These are phyloP conservation scores for Synanthedon myopaeformis DNA, from an alignment of 2,888 invertebrate genomes.

Conservation along the genomic window DNA sequence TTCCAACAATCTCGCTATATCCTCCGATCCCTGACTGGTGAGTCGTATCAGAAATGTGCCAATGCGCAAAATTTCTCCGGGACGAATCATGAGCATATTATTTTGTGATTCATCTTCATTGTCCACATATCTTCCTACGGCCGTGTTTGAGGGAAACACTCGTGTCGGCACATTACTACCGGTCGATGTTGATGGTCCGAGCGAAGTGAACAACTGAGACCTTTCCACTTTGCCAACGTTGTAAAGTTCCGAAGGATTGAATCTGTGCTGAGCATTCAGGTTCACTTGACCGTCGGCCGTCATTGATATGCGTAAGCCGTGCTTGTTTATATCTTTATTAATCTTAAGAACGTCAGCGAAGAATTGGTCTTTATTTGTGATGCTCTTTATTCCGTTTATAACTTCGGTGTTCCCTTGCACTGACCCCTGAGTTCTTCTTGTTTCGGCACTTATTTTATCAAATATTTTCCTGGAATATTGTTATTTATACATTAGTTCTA, in stretches of 20 bases:
- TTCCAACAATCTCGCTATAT: constrained; percentile 39
- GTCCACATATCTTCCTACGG: constrained; percentile 22
- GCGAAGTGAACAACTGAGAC: constrained; percentile 33
- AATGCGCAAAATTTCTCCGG: constrained; percentile 50
- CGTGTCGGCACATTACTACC: constrained; percentile 39
- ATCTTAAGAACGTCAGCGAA: constrained; percentile 64
- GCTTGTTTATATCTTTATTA: constrained; percentile 65
- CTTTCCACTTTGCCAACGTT: constrained; percentile 37
- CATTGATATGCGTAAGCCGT: constrained; percentile 60
- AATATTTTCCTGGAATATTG: constrained; percentile 65
- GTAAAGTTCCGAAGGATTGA: constrained; percentile 45
- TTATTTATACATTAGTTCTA: no score
- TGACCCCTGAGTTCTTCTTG: constrained; percentile 55
- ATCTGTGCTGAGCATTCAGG: constrained; percentile 51
- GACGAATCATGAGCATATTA: constrained; percentile 38
- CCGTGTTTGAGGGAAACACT: constrained; percentile 22
- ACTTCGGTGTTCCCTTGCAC: constrained; percentile 67
- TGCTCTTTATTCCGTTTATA: constrained; percentile 62
- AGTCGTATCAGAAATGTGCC: constrained; percentile 41
- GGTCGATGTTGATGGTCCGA: constrained; percentile 37
- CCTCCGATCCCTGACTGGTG: constrained; percentile 45
- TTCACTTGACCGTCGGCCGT: constrained; percentile 55
- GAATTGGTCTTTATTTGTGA: constrained; percentile 66
- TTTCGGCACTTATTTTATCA: constrained; percentile 68
- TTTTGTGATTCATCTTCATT: constrained; percentile 27